Evolutionary conservation across 2,888 invertebrate species (phyloP), one percentile per base, ranked within the genome.

Genomic region (Drosophila maculinotata): DNA sequence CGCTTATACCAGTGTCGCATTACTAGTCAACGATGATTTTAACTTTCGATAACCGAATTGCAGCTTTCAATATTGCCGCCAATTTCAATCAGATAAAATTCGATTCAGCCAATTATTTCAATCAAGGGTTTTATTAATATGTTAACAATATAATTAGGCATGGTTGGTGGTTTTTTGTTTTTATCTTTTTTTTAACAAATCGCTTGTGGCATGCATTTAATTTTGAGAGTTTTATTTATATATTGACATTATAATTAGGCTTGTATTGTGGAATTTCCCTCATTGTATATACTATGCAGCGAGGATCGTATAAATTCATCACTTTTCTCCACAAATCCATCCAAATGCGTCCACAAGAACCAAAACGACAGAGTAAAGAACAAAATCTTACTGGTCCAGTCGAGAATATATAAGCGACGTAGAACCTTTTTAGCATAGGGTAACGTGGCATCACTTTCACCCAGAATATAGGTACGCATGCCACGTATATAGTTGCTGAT

Each of bases 381-480:
- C 2, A 81, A 12, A 20, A 87, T 62, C 26, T 88, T 89, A n/a
- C 85, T 79, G 9, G 88, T 66, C 71, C 90, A 91, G 87, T 94
- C 93, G 59, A 93, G 72, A 69, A 93, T 92, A 82, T 93, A 94
- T 14, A 94, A 89, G 57, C 89, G 84, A 0, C 81, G 84, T 4
- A 91, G 63, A 1, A 90, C 59, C 26, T 72, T 83, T 78, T 92
- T 92, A 0, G 97, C 96, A 38, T 94, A 93, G 0, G 97, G 96
- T 17, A 97, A 87, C 0, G 95, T 95, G 8, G 94, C 93, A 0
- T 95, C 94, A 79, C 95, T 95, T 79, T 98, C 98, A 70, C 97
- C 97, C 57, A 97, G 92, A 85, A 96, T 95, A 89, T 94, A 98
- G 75, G 95, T 94, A 12, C 98, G 93, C n/a, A 96, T 95, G 0